Evolutionary conservation across 2,797 vertebrate genomes (phyloP), one percentile per base, ranked within the genome.

Genomic region (Acridotheres tristis): DNA sequence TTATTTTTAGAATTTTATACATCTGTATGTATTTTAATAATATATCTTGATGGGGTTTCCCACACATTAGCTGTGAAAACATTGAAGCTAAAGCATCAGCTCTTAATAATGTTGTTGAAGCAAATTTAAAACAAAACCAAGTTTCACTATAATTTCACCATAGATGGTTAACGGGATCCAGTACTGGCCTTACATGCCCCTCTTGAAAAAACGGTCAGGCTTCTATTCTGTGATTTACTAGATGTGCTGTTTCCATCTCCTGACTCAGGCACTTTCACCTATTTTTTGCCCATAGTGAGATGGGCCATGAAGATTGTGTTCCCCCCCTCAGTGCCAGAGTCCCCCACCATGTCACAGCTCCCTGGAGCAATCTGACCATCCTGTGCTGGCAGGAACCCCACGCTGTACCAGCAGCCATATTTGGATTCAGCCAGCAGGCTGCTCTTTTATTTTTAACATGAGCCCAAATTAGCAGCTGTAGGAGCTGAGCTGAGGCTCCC

Each of bases 391-490:
- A 68, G 48, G 16, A 90, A 47, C 54, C 50, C 59, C 7, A 18
- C 4, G 19, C 91, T 36, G 9, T 29, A 55, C 85, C 58, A 78
- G 74, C 25, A 61, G 43, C 90, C 74, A 6, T 61, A 53, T 45
- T 84, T 89, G 88, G 87, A 74, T 66, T 63, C 69, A 84, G 82
- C 21, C 68, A 75, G 79, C 50, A n/a, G 51, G 38, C 23, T 58
- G 42, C 38, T 40, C 36, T 81, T 54, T 85, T 90, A 80, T 83
- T 88, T 86, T 80, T 85, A 97, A 88, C 79, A 81, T 3, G 47
- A 86, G 48, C 71, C 54, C 82, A 45, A 86, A 83, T 94, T 62
- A 90, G 89, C 25, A 89, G 78, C 89, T 59, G 45, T 13, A 7
- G 12, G 53, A 85, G 54, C 69, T 29, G 57, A 83, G 79, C 82